Base-by-base conservation (phyloP, 2,888 invertebrate species). In the Odontocerum albicorne region DNA sequence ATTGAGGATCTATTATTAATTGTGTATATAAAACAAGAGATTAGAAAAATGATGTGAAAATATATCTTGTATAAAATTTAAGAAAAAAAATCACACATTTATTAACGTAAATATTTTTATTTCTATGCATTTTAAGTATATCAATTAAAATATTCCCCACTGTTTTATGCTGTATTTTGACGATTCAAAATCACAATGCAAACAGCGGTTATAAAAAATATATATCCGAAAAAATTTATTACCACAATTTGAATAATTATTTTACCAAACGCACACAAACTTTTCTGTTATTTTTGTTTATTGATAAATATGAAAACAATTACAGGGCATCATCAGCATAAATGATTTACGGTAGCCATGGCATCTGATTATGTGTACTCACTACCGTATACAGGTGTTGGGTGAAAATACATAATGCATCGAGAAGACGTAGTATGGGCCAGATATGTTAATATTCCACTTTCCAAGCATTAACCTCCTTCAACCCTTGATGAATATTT, bases 131-230 rank as follows among this genome's bases (percentile, higher is more conserved):
- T 27, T 10, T n/a, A n/a, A n/a, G n/a, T 13, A 35, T 40, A 33
- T 58, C 51, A 55, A 55, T 58, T 58, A 58, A 55, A 58, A 55
- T 38, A 47, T 33, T 51, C 51, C 58, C 58, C 47, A 58, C 58
- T 55, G 58, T 55, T 58, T 51, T 38, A 50, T 36, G 32, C 16
- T 19, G 42, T 35, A 36, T 20, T n/a, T n/a, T n/a, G n/a, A n/a
- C n/a, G n/a, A n/a, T n/a, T n/a, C n/a, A n/a, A n/a, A n/a, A n/a
- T n/a, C n/a, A n/a, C n/a, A n/a, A n/a, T n/a, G n/a, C n/a, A n/a
- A n/a, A n/a, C n/a, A n/a, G n/a, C n/a, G 27, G 10, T 4, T 27
- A 27, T 27, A 4, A 27, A 10, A 27, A 27, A 27, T 7, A 7
- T 4, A 10, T 10, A 10, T 27, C 27, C 27, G 27, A 7, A 27